Conservation (phyloP, 2,888 invertebrate genomes). For the Crioceris asparagi region DNA sequence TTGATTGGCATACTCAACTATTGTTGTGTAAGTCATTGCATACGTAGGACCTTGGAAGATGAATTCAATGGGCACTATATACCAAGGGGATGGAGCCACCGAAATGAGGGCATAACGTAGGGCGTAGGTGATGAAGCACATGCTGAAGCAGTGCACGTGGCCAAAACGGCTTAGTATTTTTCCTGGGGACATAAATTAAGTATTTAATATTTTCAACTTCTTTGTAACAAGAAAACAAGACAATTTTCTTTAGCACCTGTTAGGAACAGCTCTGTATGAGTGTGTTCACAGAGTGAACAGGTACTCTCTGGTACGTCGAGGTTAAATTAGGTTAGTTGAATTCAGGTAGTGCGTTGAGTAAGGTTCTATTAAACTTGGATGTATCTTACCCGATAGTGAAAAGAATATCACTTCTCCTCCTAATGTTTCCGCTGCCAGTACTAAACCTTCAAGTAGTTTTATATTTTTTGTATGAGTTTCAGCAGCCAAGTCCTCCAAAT, state of each 20-base stretch:
- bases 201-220: background rate
- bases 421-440: slow-evolving; percentile 68
- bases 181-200: slow-evolving; percentile 38
- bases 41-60: slow-evolving; percentile 80
- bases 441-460: slow-evolving; percentile 69
- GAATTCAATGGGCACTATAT: slow-evolving; percentile 67
- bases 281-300: too few relatives aligned
- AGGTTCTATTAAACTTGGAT: too few relatives aligned
- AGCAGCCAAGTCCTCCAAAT: slow-evolving; percentile 64
- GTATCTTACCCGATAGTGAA: slow-evolving; percentile 57
- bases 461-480: slow-evolving; percentile 52
- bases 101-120: slow-evolving; percentile 66
- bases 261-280: too few relatives aligned
- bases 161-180: slow-evolving; percentile 70
- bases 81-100: slow-evolving; percentile 69
- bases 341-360: too few relatives aligned
- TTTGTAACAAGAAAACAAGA: background rate
- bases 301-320: too few relatives aligned
- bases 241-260: too few relatives aligned
- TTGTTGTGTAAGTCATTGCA: slow-evolving; percentile 73
- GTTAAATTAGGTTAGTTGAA: too few relatives aligned
- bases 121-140: slow-evolving; percentile 68
- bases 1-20: slow-evolving; percentile 53
- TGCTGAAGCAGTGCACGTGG: slow-evolving; percentile 64
- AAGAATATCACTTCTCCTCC: slow-evolving; percentile 72